Evolutionary conservation across 2,797 vertebrate species (phyloP).

Genomic region (Catharus ustulatus): DNA sequence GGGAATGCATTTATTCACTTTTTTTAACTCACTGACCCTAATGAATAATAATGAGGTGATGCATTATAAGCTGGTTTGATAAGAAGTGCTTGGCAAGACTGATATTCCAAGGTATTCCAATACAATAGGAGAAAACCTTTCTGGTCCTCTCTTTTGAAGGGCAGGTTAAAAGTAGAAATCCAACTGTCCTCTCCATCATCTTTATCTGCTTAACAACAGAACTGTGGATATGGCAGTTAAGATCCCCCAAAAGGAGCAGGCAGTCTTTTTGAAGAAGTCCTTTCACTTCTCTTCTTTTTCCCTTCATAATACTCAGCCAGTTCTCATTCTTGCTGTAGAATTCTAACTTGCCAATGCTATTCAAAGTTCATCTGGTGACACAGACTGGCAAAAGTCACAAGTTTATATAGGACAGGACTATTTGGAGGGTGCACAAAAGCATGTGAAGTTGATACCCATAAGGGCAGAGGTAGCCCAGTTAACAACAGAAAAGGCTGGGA

Average conservation of each 20-base stretch:
- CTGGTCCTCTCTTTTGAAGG: background rate
- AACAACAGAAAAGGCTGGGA: background rate
- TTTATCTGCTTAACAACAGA: background rate
- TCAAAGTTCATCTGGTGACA: background rate
- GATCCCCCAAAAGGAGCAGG: background rate
- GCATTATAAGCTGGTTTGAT: slow-evolving; percentile 18
- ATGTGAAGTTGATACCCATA: background rate
- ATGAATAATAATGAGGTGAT: slow-evolving; percentile 7
- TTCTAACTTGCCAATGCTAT: background rate
- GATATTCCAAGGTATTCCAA: background rate
- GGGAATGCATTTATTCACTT: background rate
- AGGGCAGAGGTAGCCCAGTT: background rate
- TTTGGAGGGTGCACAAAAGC: background rate
- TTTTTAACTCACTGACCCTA: background rate
- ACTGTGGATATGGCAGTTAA: background rate
- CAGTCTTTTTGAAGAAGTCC: background rate
- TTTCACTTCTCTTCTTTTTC: background rate
- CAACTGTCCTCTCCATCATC: background rate
- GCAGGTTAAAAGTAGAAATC: background rate
- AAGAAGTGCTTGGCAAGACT: slow-evolving; percentile 1
- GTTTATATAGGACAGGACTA: background rate
- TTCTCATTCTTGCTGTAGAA: background rate
- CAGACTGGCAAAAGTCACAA: background rate
- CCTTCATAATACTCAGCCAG: background rate
- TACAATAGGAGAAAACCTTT: background rate